Base-by-base conservation (phyloP, 1,140 invertebrate species). In the Gryon sp. region DNA sequence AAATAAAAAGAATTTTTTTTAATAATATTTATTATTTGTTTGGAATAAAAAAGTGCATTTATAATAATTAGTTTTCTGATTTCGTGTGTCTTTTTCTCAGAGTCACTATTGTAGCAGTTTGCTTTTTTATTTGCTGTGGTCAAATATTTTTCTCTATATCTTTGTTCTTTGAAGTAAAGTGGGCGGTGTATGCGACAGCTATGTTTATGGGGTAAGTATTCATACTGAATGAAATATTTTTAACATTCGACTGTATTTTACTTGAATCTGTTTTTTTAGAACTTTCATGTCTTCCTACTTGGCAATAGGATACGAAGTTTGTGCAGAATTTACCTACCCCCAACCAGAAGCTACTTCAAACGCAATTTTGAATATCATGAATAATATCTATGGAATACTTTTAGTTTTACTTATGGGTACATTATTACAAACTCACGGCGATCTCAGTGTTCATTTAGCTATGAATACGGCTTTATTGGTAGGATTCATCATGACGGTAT, bases 241-340 rank as follows among this genome's bases (percentile, higher is more conserved):
- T 8, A n/a, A 22, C n/a, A n/a, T 52, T 34, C 8, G 8, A 40
- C 12, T 5, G 4, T 30, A 3, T 2, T 16, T 48, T 18, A 4
- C 22, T 45, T 16, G 7, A 20, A 22, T 14, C 0, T 16, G n/a
- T 34, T 11, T 52, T 66, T 68, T 9, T 65, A 92, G 92, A 55
- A 93, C 92, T 79, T 94, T 94, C 82, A 93, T 94, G 92, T 93
- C 92, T 7, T 92, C 93, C 2, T 95, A 94, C 81, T 79, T 94
- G 7, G 91, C 93, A 1, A 84, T 94, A 12, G 93, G 94, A 4
- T 95, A 93, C 85, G 93, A 95, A 82, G 92, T 94, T 83, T 93
- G 92, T 12, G 92, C 92, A 7, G 94, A 95, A 83, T 90, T 94
- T 28, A 95, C 93, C 0, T 95, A 92, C 83, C 93, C 93, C 0